Conservation (phyloP, 2,797 vertebrate genomes). For the Coendou prehensilis region DNA sequence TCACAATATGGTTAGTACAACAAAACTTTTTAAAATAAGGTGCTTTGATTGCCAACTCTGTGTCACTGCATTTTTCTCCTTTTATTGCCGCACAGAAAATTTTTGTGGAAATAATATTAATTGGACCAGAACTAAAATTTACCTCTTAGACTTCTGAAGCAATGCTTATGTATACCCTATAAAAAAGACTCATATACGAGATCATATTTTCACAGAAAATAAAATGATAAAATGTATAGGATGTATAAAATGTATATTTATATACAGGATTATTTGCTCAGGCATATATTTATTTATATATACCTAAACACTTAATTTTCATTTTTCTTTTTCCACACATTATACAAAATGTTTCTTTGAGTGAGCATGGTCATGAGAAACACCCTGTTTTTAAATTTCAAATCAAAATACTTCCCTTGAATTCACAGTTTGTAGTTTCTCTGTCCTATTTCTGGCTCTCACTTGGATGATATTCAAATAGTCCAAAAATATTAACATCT, state of each 20-base stretch:
- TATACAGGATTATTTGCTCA: neutral
- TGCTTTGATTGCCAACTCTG: neutral
- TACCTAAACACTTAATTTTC: neutral
- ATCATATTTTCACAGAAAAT: neutral
- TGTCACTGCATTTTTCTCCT: neutral
- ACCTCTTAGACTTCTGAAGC: neutral
- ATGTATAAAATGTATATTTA: neutral
- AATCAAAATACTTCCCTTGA: neutral
- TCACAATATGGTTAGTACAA: neutral
- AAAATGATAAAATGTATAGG: neutral
- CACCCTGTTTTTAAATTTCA: neutral
- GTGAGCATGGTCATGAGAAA: neutral
- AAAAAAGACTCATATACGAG: neutral
- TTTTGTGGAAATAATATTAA: constrained; percentile 18
- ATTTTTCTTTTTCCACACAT: neutral
- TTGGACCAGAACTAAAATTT: neutral
- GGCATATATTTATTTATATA: neutral
- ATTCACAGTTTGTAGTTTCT: constrained; percentile 28
- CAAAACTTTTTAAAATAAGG: neutral
- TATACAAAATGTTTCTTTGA: constrained; percentile 15
- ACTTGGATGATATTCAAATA: constrained; percentile 71
- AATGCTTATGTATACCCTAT: neutral
- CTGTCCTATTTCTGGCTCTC: constrained; percentile 67
- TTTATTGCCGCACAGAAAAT: neutral
- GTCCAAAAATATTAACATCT: constrained; percentile 69